Conservation (phyloP, 2,888 invertebrate species). For the Hetaerina titia region DNA sequence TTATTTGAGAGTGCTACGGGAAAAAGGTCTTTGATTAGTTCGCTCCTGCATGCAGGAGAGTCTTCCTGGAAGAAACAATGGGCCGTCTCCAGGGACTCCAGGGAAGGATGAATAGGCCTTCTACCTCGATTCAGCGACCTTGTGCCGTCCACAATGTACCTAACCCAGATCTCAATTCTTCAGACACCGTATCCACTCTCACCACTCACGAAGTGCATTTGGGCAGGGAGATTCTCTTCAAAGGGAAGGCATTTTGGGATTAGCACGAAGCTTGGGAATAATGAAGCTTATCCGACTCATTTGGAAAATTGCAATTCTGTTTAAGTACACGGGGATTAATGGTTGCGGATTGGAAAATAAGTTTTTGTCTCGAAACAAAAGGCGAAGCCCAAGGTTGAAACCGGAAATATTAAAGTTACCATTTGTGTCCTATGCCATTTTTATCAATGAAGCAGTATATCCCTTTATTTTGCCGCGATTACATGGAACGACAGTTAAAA, state of each 20-base stretch:
- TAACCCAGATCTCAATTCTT: not conserved
- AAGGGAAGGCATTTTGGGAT: not conserved
- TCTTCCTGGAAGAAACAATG: not conserved
- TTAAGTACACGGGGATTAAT: not conserved
- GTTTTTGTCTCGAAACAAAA: too few relatives aligned
- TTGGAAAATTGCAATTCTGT: not conserved
- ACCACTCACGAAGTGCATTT: not conserved
- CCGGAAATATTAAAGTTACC: too few relatives aligned
- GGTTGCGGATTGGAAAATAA: too few relatives aligned
- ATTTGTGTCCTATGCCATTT: too few relatives aligned
- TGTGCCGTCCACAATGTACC: not conserved
- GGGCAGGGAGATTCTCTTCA: not conserved
- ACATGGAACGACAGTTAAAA: too few relatives aligned
- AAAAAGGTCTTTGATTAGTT: not conserved
- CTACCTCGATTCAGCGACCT: conserved; percentile 7
- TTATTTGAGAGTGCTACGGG: not conserved
- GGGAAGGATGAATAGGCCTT: not conserved
- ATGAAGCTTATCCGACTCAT: not conserved
- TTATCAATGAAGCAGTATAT: too few relatives aligned
- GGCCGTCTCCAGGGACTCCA: not conserved
- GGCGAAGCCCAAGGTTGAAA: too few relatives aligned
- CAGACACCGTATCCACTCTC: not conserved
- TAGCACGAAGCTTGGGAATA: not conserved
- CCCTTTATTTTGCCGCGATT: too few relatives aligned
- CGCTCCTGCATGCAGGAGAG: not conserved